Evolutionary conservation across 2,113 vertebrate species (phyloP).

Genomic region (Spermophilus dauricus): DNA sequence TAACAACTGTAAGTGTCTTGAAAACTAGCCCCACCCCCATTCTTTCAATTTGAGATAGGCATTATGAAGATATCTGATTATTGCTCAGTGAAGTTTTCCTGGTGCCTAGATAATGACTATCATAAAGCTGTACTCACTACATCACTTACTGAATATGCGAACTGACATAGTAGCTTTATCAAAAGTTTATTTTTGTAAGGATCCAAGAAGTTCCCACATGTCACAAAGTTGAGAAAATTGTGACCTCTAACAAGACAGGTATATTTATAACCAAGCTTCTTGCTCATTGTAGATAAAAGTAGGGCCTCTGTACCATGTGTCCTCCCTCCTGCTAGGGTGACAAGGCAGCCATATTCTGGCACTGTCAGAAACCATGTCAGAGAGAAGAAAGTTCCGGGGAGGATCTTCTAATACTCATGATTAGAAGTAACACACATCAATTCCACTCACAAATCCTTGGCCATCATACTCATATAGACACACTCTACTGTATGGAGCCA

Average conservation of each 20-base stretch:
- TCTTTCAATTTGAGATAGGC: not conserved
- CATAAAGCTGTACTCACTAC: not conserved
- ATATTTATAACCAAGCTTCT: not conserved
- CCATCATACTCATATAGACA: not conserved
- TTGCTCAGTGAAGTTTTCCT: not conserved
- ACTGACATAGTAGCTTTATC: too few relatives aligned
- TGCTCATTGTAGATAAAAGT: not conserved
- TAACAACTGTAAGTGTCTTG: not conserved
- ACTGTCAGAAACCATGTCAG: not conserved
- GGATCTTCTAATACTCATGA: not conserved
- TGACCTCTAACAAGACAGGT: not conserved
- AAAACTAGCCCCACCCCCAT: not conserved
- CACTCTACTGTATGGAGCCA: not conserved
- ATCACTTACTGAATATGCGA: not conserved
- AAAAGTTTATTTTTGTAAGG: not conserved
- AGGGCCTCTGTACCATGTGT: not conserved
- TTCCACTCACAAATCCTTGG: not conserved
- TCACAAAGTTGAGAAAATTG: too few relatives aligned
- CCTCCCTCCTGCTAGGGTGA: not conserved
- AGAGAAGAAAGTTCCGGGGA: not conserved
- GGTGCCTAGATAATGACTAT: not conserved
- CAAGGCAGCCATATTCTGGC: too few relatives aligned
- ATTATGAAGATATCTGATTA: not conserved
- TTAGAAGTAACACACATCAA: not conserved
- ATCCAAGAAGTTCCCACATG: not conserved